These are phyloP conservation scores for Cryptotis parvus DNA, from an alignment of 2,113 vertebrate genomes.

Conservation along the genomic window DNA sequence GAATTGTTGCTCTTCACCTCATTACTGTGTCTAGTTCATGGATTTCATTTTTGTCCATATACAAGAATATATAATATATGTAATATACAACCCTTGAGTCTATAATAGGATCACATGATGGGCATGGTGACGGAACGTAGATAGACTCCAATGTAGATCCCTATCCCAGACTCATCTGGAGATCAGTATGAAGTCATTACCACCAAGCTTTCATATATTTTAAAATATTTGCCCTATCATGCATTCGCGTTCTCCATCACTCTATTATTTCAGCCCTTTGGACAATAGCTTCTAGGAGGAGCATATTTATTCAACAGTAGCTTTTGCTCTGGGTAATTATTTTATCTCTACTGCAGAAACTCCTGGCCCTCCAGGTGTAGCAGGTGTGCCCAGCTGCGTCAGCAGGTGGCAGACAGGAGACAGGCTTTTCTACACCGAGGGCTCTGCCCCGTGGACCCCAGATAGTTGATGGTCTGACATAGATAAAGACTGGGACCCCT, in stretches of 20 bases:
- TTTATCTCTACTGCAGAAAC: conserved; percentile 30
- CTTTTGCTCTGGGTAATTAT: background rate
- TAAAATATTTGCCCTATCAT: background rate
- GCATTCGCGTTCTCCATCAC: background rate
- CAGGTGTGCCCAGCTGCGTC: too few species aligned
- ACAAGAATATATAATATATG: background rate
- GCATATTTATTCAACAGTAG: background rate
- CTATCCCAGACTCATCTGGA: background rate
- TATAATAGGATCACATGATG: background rate
- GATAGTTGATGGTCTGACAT: too few species aligned
- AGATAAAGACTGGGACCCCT: too few species aligned
- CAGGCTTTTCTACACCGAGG: too few species aligned
- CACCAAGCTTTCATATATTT: background rate
- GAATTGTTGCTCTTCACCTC: background rate
- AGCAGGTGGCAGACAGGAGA: too few species aligned
- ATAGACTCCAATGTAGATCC: background rate
- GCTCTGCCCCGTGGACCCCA: too few species aligned
- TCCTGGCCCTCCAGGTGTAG: too few species aligned
- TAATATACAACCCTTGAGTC: background rate
- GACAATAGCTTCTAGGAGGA: background rate
- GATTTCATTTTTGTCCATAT: background rate
- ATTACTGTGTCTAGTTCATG: background rate
- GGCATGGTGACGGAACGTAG: background rate
- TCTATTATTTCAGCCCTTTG: background rate
- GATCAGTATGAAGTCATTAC: background rate